Evolutionary conservation across 2,797 vertebrate species (phyloP), one percentile per base, ranked within the genome.

Genomic region (Acanthurus leucopareius): DNA sequence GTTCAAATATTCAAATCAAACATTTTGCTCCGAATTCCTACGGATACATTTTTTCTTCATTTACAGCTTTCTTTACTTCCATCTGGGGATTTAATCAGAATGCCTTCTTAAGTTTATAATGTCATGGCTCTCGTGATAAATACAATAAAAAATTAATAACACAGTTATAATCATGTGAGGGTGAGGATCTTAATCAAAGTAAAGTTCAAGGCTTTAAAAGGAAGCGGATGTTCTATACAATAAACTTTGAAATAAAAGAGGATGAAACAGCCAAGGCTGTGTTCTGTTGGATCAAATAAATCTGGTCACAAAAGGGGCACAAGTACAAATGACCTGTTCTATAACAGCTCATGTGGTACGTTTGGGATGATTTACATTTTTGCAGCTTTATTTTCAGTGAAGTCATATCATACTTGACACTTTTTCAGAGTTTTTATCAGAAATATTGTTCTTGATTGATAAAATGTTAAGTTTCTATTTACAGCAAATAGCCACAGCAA

Each of bases 111-210:
- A 71, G 82, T 95, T 95, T 94, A 93, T 94, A 94, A 94, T 94
- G 94, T 83, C 92, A 94, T 58, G 77, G 75, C 86, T 91, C 89
- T 88, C 87, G 54, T 90, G 80, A 93, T 90, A 90, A 93, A 93
- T 93, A 92, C 75, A 91, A 92, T 94, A 88, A 91, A 92, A 86
- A 80, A 83, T 91, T 94, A 82, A 93, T 89, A 89, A 89, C 82
- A 93, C 83, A 75, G 84, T 92, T 89, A 83, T 83, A 86, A 86
- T 88, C 75, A 85, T 91, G 89, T 88, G 85, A 85, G 69, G 90
- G 80, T 68, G 85, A 92, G 87, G 83, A 91, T 94, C 89, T 93
- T 96, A 95, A 96, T 96, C 93, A 95, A 88, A 84, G 87, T 92
- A 93, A 94, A 95, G 84, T 94, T 95, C 77, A 93, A 92, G 7